phyloP scores from a whole-genome alignment of 2,797 vertebrate species.

The Hydrophis major region DNA sequence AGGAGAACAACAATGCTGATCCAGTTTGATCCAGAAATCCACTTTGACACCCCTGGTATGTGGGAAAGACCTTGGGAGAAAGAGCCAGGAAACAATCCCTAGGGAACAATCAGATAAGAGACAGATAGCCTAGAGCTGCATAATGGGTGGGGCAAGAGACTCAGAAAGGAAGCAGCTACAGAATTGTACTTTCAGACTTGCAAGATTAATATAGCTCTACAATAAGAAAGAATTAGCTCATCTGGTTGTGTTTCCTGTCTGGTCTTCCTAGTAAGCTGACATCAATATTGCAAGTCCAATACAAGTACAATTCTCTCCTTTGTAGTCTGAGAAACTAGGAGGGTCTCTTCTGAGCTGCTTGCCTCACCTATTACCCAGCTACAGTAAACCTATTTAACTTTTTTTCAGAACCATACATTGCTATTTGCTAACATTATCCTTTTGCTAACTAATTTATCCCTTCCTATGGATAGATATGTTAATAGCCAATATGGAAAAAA shows the following conservation, averaged over 20 bases:
- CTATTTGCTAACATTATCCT: not conserved
- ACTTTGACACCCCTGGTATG: not conserved
- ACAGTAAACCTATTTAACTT: not conserved
- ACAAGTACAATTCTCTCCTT: not conserved
- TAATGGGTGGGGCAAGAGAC: not conserved
- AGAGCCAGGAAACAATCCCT: not conserved
- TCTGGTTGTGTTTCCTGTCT: not conserved
- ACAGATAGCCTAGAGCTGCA: not conserved
- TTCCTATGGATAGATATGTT: not conserved
- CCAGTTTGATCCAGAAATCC: too few species aligned
- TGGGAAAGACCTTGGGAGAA: not conserved
- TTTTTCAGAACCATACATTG: not conserved
- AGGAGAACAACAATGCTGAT: too few species aligned
- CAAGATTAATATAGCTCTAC: not conserved
- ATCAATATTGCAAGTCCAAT: not conserved
- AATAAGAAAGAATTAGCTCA: not conserved
- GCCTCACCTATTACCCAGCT: not conserved
- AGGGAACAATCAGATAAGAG: not conserved
- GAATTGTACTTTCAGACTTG: not conserved
- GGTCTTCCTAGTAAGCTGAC: not conserved
- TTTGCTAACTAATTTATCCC: not conserved
- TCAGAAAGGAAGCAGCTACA: not conserved
- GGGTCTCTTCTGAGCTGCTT: not conserved
- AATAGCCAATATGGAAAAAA: not conserved
- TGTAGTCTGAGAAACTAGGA: not conserved